Base-by-base conservation (phyloP, 2,888 invertebrate genomes). In the Leptinotarsa tumamoca region DNA sequence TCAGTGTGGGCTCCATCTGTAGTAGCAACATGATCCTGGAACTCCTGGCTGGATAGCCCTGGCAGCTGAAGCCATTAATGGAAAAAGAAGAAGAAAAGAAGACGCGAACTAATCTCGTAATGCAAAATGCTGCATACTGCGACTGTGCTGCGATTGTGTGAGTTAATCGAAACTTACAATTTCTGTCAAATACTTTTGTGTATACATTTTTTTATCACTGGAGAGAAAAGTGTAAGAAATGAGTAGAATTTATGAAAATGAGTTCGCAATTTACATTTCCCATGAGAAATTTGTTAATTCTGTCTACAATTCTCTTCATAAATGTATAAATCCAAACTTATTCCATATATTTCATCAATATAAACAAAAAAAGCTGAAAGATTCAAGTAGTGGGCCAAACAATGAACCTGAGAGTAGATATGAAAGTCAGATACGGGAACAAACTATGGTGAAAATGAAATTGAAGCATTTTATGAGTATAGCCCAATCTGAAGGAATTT, bases 271-370 rank as follows among this genome's bases (percentile, higher is more conserved):
- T 87, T 87, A 90, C 58, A 85, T 91, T 81, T 91, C 90, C 15
- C 91, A 91, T 81, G 84, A 88, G 79, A 80, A 87, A 52, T 90
- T 88, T 82, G 84, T 91, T 13, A 85, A 90, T 76, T 84, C 87
- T 69, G 84, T 90, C 69, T 91, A 90, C 79, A 82, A 84, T 76
- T 82, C 83, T 58, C 87, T 89, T n/a, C 78, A 83, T 71, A 79
- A 84, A 54, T 52, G 75, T 67, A 80, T 90, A 68, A 87, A 89
- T 68, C 80, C 87, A 52, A 82, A 85, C 52, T 83, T 91, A 67
- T 91, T 91, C 81, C 83, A 89, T 75, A 90, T 91, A 58, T 87
- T 87, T 79, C 84, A 86, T 1, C 89, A 89, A 68, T 91, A 88
- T 83, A 83, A 78, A 78, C 72, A 67, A 54, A 68, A 69, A 56